Evolutionary conservation across 1,140 invertebrate species (phyloP).

Genomic region (Drosophila ohnishii): DNA sequence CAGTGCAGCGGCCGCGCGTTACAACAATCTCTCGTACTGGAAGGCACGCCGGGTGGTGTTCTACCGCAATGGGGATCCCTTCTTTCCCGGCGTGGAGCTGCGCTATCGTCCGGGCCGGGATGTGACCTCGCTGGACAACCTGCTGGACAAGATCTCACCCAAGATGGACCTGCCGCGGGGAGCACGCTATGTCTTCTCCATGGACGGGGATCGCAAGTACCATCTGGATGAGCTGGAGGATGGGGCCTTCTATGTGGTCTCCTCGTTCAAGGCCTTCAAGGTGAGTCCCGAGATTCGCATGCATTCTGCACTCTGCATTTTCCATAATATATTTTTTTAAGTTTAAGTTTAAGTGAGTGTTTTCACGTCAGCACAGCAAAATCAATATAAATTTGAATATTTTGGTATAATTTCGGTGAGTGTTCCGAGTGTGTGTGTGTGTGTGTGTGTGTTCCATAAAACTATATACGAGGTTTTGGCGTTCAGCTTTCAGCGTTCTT

Average conservation of each 20-base stretch:
- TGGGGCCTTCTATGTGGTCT: conserved; percentile 95
- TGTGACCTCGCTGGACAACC: conserved; percentile 92
- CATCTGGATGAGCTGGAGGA: conserved; percentile 94
- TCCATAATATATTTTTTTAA: conserved; percentile 30
- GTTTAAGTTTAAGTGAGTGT: conserved; percentile 64
- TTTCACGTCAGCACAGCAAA: conserved; percentile 64
- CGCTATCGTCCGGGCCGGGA: conserved; percentile 94
- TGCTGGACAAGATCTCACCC: conserved; percentile 92
- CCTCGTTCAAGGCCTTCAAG: conserved; percentile 96
- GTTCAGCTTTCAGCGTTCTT: conserved; percentile 24
- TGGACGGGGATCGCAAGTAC: conserved; percentile 93
- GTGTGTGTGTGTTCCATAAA: conserved; percentile 37
- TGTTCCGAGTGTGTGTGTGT: conserved; percentile 16
- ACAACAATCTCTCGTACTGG: conserved; percentile 93
- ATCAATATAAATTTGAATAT: conserved; percentile 82
- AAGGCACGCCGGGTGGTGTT: conserved; percentile 93
- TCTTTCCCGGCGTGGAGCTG: conserved; percentile 94
- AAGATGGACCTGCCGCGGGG: conserved; percentile 92
- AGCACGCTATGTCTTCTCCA: conserved; percentile 94
- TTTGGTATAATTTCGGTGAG: conserved; percentile 71
- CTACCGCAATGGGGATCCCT: conserved; percentile 96
- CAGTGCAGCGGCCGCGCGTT: conserved; percentile 85
- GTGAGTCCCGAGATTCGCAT: conserved; percentile 84
- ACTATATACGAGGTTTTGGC: conserved; percentile 56
- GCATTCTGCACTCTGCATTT: conserved; percentile 22